These are phyloP conservation scores for Furcifer pardalis DNA, from an alignment of 2,797 vertebrate species.

Conservation along the genomic window DNA sequence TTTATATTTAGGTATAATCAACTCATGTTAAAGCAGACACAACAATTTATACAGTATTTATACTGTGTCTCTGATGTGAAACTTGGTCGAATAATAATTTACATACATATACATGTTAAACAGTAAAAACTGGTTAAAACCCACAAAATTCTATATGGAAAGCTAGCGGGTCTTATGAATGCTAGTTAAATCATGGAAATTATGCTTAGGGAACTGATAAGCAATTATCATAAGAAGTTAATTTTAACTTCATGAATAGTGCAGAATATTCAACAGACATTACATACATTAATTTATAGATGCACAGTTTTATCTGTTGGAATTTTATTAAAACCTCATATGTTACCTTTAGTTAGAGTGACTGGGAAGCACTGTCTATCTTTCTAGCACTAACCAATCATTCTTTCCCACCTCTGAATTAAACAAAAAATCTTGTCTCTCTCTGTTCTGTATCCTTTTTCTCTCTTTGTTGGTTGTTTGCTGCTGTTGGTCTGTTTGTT, in stretches of 20 bases:
- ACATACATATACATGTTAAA: slow-evolving; percentile 85
- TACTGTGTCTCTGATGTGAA: slow-evolving; percentile 73
- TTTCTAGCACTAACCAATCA: too few relatives aligned
- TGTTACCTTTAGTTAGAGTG: too few relatives aligned
- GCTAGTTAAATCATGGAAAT: slow-evolving; percentile 71
- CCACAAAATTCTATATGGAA: slow-evolving; percentile 70
- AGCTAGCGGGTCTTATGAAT: slow-evolving; percentile 67
- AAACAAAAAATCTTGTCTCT: too few relatives aligned
- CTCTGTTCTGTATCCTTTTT: too few relatives aligned
- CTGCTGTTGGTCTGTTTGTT: too few relatives aligned
- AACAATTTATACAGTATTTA: slow-evolving; percentile 79
- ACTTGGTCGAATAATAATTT: slow-evolving; percentile 78
- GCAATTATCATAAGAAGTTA: slow-evolving; percentile 74
- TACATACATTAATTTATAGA: slow-evolving; percentile 61
- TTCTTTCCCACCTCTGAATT: too few relatives aligned
- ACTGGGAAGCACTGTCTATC: too few relatives aligned
- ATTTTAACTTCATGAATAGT: slow-evolving; percentile 72
- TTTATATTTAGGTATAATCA: slow-evolving; percentile 81
- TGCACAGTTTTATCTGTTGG: slow-evolving; percentile 33
- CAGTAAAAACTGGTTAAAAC: slow-evolving; percentile 76
- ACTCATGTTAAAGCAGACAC: slow-evolving; percentile 74
- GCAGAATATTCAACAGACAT: slow-evolving; percentile 64
- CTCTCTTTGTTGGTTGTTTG: too few relatives aligned
- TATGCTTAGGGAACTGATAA: slow-evolving; percentile 73
- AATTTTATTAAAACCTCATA: too few relatives aligned